Evolutionary conservation across 2,888 invertebrate genomes (phyloP).

Genomic region (Apotomis capreana): DNA sequence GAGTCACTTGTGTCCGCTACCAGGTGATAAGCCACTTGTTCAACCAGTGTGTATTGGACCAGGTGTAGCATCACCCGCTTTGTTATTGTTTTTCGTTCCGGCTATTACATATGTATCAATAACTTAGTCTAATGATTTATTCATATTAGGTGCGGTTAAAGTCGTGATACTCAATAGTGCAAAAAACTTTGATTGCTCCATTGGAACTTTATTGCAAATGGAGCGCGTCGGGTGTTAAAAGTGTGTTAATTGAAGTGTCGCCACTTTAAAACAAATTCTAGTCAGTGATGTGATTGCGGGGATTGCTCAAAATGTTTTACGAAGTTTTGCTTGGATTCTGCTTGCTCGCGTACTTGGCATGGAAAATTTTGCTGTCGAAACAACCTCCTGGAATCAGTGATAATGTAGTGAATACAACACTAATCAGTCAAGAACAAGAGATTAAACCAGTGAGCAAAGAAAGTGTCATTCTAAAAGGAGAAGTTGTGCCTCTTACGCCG

Average conservation of each 20-base stretch:
- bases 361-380: constrained; percentile 64
- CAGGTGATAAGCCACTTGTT: constrained; percentile 69
- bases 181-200: constrained; percentile 57
- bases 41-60: constrained; percentile 63
- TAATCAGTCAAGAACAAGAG: constrained; percentile 4
- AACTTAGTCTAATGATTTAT: constrained; percentile 48
- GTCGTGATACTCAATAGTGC: constrained; percentile 55
- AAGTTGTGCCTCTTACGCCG: neutral
- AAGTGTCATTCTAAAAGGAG: neutral
- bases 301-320: constrained; percentile 68
- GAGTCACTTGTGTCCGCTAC: constrained; percentile 69
- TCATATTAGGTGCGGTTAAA: constrained; percentile 51
- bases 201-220: constrained; percentile 61
- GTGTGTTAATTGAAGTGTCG: constrained; percentile 52
- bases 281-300: constrained; percentile 68
- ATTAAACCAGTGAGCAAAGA: constrained; percentile 2
- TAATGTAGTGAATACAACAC: constrained; percentile 47
- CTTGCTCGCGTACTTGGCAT: constrained; percentile 65
- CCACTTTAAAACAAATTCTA: constrained; percentile 56
- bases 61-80: constrained; percentile 49
- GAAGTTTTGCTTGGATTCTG: constrained; percentile 71
- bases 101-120: constrained; percentile 40
- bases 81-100: constrained; percentile 46
- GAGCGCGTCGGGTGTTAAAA: constrained; percentile 59
- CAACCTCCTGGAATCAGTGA: constrained; percentile 34